These are phyloP conservation scores for Bombyx huttoni DNA, from an alignment of 2,888 invertebrate species.

Conservation along the genomic window DNA sequence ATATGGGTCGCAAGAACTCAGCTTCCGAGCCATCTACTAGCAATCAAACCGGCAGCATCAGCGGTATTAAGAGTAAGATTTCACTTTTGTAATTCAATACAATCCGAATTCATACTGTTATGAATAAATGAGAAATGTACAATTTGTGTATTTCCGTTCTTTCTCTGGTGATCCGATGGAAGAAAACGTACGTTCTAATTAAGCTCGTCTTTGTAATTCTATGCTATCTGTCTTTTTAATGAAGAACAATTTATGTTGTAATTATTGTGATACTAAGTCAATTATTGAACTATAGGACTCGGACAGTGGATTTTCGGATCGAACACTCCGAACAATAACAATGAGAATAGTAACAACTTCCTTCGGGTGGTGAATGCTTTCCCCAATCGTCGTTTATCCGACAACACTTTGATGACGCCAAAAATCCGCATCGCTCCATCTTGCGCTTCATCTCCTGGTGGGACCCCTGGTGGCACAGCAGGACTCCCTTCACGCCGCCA, in stretches of 20 bases:
- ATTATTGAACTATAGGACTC: conserved; percentile 50
- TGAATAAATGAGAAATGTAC: no score
- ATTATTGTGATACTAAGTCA: background rate
- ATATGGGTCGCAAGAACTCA: conserved; percentile 91
- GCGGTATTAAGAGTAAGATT: conserved; percentile 30
- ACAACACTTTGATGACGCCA: conserved; percentile 92
- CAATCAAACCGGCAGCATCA: conserved; percentile 24
- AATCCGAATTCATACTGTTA: no score
- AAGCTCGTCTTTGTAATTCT: no score
- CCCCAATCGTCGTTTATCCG: conserved; percentile 89
- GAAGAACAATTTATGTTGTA: conserved; percentile 4
- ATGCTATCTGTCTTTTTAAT: no score
- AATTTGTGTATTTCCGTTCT: no score
- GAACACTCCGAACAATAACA: conserved; percentile 85
- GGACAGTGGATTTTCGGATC: conserved; percentile 90
- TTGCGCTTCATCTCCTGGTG: conserved; percentile 87
- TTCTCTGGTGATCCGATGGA: no score
- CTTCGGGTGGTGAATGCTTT: conserved; percentile 86
- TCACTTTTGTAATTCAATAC: no score
- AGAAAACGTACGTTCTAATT: no score
- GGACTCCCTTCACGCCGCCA: conserved; percentile 89
- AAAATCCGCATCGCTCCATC: conserved; percentile 91
- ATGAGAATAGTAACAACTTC: conserved; percentile 81
- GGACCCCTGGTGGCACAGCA: conserved; percentile 78
- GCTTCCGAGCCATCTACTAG: conserved; percentile 62